Percentiles rank a stretch among this genome's conserved stretches.
These are phyloP conservation scores for Anhinga anhinga DNA, from an alignment of 2,113 vertebrate species.

Conservation along the genomic window DNA sequence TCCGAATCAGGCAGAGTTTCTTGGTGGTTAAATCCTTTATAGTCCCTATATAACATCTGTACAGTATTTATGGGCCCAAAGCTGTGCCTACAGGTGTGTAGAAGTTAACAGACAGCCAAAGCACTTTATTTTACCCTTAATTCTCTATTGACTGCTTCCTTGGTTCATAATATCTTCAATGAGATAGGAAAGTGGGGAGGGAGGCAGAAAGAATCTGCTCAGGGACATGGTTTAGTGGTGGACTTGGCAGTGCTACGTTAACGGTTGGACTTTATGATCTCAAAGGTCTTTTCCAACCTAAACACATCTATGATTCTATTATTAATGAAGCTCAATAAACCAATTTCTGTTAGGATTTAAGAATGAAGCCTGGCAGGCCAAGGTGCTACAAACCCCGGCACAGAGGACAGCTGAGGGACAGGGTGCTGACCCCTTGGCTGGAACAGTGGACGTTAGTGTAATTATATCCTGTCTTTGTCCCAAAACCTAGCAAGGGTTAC, in stretches of 20 bases:
- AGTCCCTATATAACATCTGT: background rate
- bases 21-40: background rate
- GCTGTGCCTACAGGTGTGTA: background rate
- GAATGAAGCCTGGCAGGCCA: background rate
- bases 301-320: no score
- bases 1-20: background rate
- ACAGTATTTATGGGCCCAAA: background rate
- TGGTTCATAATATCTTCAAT: background rate
- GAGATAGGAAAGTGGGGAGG: background rate
- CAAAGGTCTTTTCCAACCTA: no score
- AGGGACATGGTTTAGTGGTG: no score
- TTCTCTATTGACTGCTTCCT: background rate
- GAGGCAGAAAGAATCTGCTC: background rate
- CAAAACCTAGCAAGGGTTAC: slow-evolving; percentile 39
- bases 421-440: background rate
- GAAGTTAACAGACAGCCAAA: background rate
- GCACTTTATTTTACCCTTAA: background rate
- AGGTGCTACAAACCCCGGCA: background rate
- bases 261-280: no score
- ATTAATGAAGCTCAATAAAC: accelerated
- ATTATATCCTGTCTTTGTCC: background rate
- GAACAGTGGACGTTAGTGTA: background rate
- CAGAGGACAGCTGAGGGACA: background rate
- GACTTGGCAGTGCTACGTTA: no score
- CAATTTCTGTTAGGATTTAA: background rate